Evolutionary conservation across 1,140 invertebrate genomes (phyloP), one percentile per base, ranked within the genome.

Genomic region (Diorhabda elongata): DNA sequence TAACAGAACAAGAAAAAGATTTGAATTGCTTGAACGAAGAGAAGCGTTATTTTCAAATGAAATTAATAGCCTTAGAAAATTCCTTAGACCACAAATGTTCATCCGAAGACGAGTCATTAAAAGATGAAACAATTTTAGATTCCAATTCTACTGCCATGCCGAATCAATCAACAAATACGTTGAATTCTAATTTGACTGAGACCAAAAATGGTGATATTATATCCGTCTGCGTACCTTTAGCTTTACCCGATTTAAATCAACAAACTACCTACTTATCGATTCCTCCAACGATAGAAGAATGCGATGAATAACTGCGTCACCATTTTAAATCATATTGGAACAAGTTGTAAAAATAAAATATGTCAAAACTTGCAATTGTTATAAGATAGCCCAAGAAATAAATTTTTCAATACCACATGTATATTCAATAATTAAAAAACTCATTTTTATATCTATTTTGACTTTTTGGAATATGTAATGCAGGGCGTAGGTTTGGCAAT

Each of bases 1-100:
- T 85, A 64, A 84, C 84, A 5, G 83, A 85, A 59, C 85, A 86
- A 74, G 85, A 87, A 72, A 82, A 83, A 64, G 85, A 87, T 72
- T 71, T 87, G 7, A 82, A 82, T 11, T 78, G 82, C 42, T 77
- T 87, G 5, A 86, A 84, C 11, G 85, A 86, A 76, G 82, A 84
- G 69, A 83, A 83, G 74, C 73, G 79, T 3, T 81, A 80, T 66
- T 81, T 78, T 61, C 80, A 81, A 70, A 79, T 80, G 79, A 74
- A 74, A 59, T 59, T 79, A 44, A 78, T 81, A 72, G 74, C 69
- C 56, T 60, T 79, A 42, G 76, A 78, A 58, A 65, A 71, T 41
- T 73, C 74, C 57, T 56, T 75, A 26, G 74, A 78, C 52, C 72
- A 69, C 0, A 72, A 72, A 26, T 72, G 65, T 58, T 74, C 73